These are phyloP conservation scores for Orgyia antiqua DNA, from an alignment of 2,888 invertebrate genomes.

Conservation along the genomic window DNA sequence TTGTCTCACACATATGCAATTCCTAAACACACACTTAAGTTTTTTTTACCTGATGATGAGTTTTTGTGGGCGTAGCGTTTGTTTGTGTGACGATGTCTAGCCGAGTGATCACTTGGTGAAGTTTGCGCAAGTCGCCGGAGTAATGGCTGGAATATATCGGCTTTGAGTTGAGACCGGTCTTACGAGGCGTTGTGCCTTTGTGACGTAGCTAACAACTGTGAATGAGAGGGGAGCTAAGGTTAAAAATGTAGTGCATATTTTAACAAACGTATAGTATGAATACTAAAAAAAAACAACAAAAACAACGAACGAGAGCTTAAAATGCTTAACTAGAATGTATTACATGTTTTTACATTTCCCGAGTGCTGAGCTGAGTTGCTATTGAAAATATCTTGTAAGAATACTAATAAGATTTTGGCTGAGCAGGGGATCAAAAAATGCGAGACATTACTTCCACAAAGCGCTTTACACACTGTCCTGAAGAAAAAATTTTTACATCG, in stretches of 20 bases:
- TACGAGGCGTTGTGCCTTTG: constrained; percentile 39
- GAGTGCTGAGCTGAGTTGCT: too few species aligned
- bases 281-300: too few species aligned
- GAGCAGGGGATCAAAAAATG: too few species aligned
- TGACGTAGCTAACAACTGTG: constrained; percentile 41
- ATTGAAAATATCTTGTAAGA: too few species aligned
- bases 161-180: constrained; percentile 46
- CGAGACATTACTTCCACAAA: too few species aligned
- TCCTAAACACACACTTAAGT: constrained; percentile 40
- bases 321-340: background rate
- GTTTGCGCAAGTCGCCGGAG: constrained; percentile 55
- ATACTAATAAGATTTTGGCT: too few species aligned
- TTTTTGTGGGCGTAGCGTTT: constrained; percentile 59
- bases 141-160: constrained; percentile 58
- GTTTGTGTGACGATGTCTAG: constrained; percentile 63
- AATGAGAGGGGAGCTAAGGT: constrained; percentile 32
- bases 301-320: too few species aligned
- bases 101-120: constrained; percentile 54
- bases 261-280: too few species aligned
- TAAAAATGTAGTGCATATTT: too few species aligned
- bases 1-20: constrained; percentile 51
- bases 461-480: too few species aligned
- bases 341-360: too few species aligned
- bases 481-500: too few species aligned
- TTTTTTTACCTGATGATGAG: constrained; percentile 62